Evolutionary conservation across 2,797 vertebrate species (phyloP).

Genomic region (Mus minutoides): DNA sequence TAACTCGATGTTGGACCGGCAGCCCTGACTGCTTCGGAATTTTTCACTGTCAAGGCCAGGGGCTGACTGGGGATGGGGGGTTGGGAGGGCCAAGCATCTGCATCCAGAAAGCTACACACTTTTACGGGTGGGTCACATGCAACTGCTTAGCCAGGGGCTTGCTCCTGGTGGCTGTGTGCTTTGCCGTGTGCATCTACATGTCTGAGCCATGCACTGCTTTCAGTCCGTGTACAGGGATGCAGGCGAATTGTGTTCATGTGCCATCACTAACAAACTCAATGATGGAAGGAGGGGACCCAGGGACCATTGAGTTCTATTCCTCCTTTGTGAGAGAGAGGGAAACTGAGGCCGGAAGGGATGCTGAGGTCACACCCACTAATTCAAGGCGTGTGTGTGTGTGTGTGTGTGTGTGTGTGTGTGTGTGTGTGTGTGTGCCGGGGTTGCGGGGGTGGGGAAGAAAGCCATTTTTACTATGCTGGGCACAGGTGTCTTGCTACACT

Average conservation of each 20-base stretch:
- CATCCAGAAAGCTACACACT: background rate
- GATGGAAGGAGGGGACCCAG: background rate
- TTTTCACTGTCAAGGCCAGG: slow-evolving; percentile 69
- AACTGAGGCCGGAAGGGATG: background rate
- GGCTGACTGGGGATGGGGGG: slow-evolving; percentile 45
- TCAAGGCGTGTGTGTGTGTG: too few relatives aligned
- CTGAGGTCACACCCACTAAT: background rate
- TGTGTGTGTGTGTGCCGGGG: too few relatives aligned
- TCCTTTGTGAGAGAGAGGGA: background rate
- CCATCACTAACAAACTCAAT: background rate
- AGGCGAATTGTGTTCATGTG: background rate
- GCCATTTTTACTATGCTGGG: background rate
- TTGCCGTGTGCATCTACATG: background rate
- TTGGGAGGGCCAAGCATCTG: slow-evolving; percentile 26
- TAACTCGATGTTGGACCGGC: slow-evolving; percentile 63
- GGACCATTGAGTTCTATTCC: background rate
- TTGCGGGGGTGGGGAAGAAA: background rate
- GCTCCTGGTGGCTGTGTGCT: background rate
- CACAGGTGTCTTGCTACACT: background rate
- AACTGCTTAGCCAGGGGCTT: background rate
- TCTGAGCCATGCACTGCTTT: background rate
- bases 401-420: too few relatives aligned
- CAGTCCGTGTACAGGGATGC: background rate
- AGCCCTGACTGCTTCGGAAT: slow-evolving; percentile 66
- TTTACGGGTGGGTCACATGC: background rate